phyloP scores from a whole-genome alignment of 2,888 invertebrate genomes.

The Cactoblastis cactorum region DNA sequence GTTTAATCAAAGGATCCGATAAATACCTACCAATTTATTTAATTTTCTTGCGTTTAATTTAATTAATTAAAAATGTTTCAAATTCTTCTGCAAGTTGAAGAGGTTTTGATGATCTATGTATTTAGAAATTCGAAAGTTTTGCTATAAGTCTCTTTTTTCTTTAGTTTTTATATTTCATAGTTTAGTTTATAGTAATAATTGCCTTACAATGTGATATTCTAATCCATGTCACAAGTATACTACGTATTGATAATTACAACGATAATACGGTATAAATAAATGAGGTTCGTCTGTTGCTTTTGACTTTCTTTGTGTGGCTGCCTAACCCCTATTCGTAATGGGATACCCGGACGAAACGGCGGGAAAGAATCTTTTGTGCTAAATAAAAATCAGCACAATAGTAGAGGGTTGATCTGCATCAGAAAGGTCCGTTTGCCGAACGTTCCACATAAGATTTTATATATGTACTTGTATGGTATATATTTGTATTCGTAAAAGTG shows the following conservation, averaged over 20 bases:
- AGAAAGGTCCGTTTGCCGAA: not conserved
- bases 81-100: conserved; percentile 16
- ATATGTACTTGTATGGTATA: not conserved
- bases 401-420: conserved; percentile 3
- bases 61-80: conserved; percentile 22
- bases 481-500: too few species aligned
- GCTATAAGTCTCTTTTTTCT: not conserved
- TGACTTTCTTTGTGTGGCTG: conserved; percentile 56
- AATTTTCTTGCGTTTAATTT: conserved; percentile 32
- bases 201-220: too few species aligned
- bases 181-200: too few species aligned
- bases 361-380: conserved; percentile 57
- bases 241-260: conserved; percentile 66
- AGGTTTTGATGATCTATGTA: not conserved
- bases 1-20: conserved; percentile 51
- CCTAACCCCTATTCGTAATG: conserved; percentile 67
- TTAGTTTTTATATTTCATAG: too few species aligned
- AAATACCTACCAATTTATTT: conserved; percentile 50
- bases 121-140: not conserved
- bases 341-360: conserved; percentile 62
- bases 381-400: conserved; percentile 45
- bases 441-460: not conserved
- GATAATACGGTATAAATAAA: conserved; percentile 70
- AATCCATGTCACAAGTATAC: too few species aligned
- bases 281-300: conserved; percentile 59